Evolutionary conservation across 2,888 invertebrate genomes (phyloP), one percentile per base, ranked within the genome.

Genomic region (Coremacera marginata): DNA sequence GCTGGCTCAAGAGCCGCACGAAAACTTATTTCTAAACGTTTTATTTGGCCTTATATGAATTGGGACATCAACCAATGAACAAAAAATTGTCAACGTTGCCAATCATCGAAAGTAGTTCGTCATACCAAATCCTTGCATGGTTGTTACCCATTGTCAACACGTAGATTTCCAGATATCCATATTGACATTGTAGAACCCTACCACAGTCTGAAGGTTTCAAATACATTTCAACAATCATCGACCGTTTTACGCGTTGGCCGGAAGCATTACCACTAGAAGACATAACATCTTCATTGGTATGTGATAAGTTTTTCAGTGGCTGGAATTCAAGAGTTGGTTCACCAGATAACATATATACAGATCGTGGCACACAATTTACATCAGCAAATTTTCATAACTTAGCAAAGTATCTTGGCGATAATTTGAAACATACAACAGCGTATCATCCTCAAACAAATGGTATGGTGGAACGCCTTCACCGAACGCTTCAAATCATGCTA

Each of bases 371-470:
- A 19, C 70, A 77, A 62, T 77, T 77, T 52, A 52, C 68, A 14
- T 70, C 70, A 5, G 52, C 34, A 31, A 34, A 70, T 3, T 52
- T 76, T 63, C 51, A 52, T 8, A 31, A 76, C 31, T 70, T 76
- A 51, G 60, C 76, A 1, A 76, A 70, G 19, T 44, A 60, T 16
- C 25, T 76, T 8, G 71, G 71, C 0, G 52, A 63, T 55, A 76
- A 57, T 11, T 34, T 67, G 22, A 65, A 22, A n/a, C 71, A 65
- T 16, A 71, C 65, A 1, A 77, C 77, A 4, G n/a, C 27, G 3
- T 63, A 71, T 14, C 70, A 70, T n/a, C 76, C 76, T 11, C 76
- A 76, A 65, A 25, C 77, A 9, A 77, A 77, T 67, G 72, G 60
- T 0, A n/a, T 77, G n/a, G 34, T 77, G 14, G 77, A 67, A 31